Conservation (phyloP, 2,113 vertebrate species). For the Chionis minor region DNA sequence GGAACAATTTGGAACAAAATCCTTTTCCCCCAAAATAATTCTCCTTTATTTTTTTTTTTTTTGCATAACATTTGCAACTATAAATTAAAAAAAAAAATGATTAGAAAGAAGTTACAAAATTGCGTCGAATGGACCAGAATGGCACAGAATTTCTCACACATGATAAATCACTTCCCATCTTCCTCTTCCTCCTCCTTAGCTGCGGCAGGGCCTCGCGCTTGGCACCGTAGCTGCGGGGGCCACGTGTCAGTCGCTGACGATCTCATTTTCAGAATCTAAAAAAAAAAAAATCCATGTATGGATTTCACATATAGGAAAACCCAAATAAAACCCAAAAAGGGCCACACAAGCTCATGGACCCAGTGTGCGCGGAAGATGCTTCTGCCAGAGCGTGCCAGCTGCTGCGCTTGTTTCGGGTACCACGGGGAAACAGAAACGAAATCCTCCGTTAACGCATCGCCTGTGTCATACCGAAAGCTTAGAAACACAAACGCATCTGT, state of each 20-base stretch:
- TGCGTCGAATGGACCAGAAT: conserved; percentile 48
- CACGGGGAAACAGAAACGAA: background rate
- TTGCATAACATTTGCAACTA: conserved; percentile 80
- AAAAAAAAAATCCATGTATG: conserved; percentile 23
- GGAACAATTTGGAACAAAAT: conserved; percentile 66
- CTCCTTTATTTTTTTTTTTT: conserved; percentile 73
- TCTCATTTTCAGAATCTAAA: conserved; percentile 77
- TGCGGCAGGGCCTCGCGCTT: conserved; percentile 20
- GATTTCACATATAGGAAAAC: background rate
- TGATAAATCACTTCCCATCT: conserved; percentile 51
- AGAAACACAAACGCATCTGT: fast-evolving
- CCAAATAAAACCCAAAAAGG: background rate
- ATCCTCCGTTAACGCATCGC: background rate
- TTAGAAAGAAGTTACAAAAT: conserved; percentile 84
- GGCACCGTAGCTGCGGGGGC: conserved; percentile 52
- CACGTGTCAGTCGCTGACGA: conserved; percentile 48
- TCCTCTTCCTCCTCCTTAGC: conserved; percentile 56
- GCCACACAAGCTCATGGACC: background rate
- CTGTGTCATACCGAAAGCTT: background rate
- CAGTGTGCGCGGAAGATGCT: background rate
- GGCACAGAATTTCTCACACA: conserved; percentile 52
- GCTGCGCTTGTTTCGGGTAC: fast-evolving
- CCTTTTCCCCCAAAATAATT: conserved; percentile 81
- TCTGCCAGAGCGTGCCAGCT: background rate
- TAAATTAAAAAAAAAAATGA: conserved; percentile 78